Evolutionary conservation across 1,140 invertebrate genomes (phyloP).

Genomic region (Monomorium pharaonis): DNA sequence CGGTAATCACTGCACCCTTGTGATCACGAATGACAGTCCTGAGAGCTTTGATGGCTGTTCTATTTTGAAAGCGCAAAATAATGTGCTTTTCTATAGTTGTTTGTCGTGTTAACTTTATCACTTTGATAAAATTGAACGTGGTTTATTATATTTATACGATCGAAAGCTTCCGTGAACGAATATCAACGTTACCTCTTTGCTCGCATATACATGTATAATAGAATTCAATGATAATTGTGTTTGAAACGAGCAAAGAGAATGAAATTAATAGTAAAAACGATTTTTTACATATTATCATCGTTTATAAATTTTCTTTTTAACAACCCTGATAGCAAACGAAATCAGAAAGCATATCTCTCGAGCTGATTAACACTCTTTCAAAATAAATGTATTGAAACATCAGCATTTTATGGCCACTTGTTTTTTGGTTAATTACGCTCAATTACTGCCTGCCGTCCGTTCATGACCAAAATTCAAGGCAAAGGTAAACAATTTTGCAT

Average conservation of each 20-base stretch:
- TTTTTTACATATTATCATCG: not conserved
- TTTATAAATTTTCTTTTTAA: not conserved
- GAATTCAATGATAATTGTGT: not conserved
- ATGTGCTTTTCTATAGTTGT: not conserved
- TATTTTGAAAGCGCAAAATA: constrained; percentile 16
- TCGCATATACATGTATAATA: not conserved
- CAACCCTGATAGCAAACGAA: not conserved
- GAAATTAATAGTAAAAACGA: not conserved
- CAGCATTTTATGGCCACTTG: not conserved
- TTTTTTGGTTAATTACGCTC: not conserved
- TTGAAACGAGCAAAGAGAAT: not conserved
- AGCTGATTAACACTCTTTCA: not conserved
- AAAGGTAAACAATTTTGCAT: constrained; percentile 2
- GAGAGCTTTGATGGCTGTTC: constrained; percentile 17
- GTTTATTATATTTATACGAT: not conserved
- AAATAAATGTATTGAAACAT: not conserved
- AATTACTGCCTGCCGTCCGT: not conserved
- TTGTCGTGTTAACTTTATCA: not conserved
- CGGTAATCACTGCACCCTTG: constrained; percentile 22
- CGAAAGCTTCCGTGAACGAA: not conserved
- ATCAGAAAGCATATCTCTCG: not conserved
- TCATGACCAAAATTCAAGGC: not conserved
- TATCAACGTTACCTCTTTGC: not conserved
- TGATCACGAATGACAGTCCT: constrained; percentile 30
- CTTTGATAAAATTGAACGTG: not conserved